Evolutionary conservation across 2,888 invertebrate species (phyloP).

Genomic region (Baronia brevicornis): DNA sequence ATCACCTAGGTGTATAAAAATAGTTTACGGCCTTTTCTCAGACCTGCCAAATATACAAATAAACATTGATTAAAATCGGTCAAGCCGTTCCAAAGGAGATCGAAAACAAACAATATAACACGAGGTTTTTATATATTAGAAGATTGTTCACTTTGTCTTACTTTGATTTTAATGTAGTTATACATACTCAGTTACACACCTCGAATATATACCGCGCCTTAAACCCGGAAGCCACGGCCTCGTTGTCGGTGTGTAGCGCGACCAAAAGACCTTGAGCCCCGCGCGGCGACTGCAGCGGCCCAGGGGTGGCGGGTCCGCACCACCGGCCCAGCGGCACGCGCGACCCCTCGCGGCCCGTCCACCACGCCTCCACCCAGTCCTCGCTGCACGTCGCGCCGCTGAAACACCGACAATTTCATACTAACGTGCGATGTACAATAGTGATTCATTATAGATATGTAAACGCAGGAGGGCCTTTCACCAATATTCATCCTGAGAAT

Average conservation of each 20-base stretch:
- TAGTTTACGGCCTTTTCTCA: too few relatives aligned
- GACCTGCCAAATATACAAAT: too few relatives aligned
- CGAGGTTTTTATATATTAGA: too few relatives aligned
- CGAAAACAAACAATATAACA: too few relatives aligned
- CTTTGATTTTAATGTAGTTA: too few relatives aligned
- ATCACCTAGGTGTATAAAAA: too few relatives aligned
- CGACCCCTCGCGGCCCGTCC: constrained; percentile 87
- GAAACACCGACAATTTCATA: constrained; percentile 16
- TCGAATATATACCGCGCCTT: constrained; percentile 97
- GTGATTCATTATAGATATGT: too few relatives aligned
- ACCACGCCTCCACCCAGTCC: constrained; percentile 96
- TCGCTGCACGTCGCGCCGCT: constrained; percentile 88
- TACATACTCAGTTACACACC: constrained; percentile 40
- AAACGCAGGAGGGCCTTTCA: too few relatives aligned
- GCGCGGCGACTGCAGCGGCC: constrained; percentile 94
- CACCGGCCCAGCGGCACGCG: constrained; percentile 92
- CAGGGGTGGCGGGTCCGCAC: constrained; percentile 93
- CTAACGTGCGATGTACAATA: neutral
- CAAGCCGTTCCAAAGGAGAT: too few relatives aligned
- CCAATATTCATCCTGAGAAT: too few relatives aligned
- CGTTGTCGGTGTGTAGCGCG: constrained; percentile 90
- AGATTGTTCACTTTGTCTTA: too few relatives aligned
- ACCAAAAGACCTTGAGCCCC: constrained; percentile 92
- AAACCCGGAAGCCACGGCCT: constrained; percentile 95
- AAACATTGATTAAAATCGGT: too few relatives aligned